Evolutionary conservation across 2,113 vertebrate species (phyloP).

Genomic region (Clinocottus analis): DNA sequence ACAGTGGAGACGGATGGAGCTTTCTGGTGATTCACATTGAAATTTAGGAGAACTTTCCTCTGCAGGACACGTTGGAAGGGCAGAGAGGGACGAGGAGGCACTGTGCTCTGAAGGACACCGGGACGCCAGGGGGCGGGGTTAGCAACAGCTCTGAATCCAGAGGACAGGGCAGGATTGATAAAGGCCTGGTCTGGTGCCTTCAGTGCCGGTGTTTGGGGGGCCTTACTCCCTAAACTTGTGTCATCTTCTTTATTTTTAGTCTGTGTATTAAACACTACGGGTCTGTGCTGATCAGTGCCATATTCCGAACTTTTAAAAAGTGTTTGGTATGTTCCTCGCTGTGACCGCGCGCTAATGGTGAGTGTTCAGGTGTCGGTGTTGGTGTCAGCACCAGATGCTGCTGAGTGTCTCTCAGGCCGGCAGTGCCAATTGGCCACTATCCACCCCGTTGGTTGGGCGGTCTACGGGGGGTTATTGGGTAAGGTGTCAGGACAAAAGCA

Average conservation of each 20-base stretch:
- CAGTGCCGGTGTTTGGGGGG: neutral
- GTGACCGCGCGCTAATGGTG: neutral
- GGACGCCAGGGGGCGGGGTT: neutral
- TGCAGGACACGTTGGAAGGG: slow-evolving; percentile 43
- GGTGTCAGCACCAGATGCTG: slow-evolving; percentile 45
- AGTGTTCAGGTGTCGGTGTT: neutral
- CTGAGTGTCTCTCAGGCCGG: slow-evolving; percentile 31
- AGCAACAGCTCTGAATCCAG: neutral
- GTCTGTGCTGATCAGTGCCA: neutral
- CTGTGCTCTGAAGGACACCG: slow-evolving; percentile 28
- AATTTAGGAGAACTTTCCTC: slow-evolving; percentile 13
- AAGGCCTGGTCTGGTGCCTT: slow-evolving; percentile 6
- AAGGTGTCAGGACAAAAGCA: slow-evolving; percentile 10
- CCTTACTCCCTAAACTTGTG: neutral
- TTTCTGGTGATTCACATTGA: neutral
- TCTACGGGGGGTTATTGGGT: slow-evolving; percentile 4
- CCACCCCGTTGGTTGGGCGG: slow-evolving; percentile 6
- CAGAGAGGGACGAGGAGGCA: neutral
- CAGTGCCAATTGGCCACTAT: slow-evolving; percentile 36
- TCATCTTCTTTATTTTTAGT: neutral
- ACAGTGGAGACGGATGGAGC: slow-evolving; percentile 5
- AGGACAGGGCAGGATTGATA: slow-evolving; percentile 18
- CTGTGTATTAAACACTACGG: neutral
- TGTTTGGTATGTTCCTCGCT: neutral
- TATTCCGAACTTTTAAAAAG: neutral